Conservation (phyloP, 2,797 vertebrate genomes). For the Geotrypetes seraphini region DNA sequence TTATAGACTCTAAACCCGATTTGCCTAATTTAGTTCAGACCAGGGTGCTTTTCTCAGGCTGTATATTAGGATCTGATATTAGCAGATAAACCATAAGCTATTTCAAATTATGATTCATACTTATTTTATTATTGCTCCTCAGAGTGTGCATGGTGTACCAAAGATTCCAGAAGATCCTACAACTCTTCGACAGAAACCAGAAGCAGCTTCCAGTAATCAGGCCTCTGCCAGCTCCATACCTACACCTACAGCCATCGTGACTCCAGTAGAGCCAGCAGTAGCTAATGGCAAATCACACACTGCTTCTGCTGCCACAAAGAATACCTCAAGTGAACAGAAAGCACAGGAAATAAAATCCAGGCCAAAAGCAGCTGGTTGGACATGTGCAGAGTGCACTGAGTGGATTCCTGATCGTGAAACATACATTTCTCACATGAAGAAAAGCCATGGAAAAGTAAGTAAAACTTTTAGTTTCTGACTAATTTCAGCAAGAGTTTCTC, state of each 20-base stretch:
- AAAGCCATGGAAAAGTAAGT: constrained; percentile 76
- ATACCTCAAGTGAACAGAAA: constrained; percentile 35
- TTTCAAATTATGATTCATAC: not conserved
- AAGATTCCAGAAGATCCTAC: constrained; percentile 55
- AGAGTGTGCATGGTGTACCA: constrained; percentile 71
- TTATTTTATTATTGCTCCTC: not conserved
- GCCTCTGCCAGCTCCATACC: constrained; percentile 31
- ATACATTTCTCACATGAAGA: constrained; percentile 83
- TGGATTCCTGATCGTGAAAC: constrained; percentile 77
- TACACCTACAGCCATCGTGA: constrained; percentile 27
- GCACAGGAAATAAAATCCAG: constrained; percentile 38
- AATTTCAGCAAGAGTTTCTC: no score
- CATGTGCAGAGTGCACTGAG: constrained; percentile 80
- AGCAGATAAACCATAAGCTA: no score
- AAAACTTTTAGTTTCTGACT: no score
- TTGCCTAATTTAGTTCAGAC: no score
- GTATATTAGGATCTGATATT: no score
- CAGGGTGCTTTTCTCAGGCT: no score
- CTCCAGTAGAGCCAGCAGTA: constrained; percentile 13
- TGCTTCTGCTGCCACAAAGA: constrained; percentile 27
- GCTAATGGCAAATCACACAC: no score
- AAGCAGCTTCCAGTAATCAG: constrained; percentile 30
- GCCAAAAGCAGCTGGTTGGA: constrained; percentile 71
- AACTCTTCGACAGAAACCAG: constrained; percentile 42
- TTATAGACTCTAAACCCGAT: no score